Base-by-base conservation (phyloP, 2,888 invertebrate genomes). In the Drosophila emarginata region DNA sequence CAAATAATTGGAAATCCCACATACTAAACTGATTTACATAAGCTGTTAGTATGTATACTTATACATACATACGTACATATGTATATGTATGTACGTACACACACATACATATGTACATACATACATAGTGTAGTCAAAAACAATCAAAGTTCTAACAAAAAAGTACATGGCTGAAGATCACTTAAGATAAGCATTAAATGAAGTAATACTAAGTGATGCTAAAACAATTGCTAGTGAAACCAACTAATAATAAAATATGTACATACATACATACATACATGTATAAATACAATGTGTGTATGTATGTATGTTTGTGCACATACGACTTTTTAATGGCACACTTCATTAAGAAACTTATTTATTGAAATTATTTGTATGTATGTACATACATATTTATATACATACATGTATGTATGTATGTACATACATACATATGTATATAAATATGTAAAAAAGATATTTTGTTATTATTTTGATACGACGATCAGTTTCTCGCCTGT, bases 11-110 rank as follows among this genome's bases (percentile, higher is more conserved):
- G 18, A 45, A 45, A 45, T 45, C 45, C 45, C 45, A 45, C 45
- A 45, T 45, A 45, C 14, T 45, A 21, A 45, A 45, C 11, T 45
- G 45, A 86, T 82, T 88, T 77, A 71, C 73, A 86, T 70, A 73
- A 77, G 61, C 72, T 67, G 75, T 80, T 83, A 67, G 54, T 28
- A 32, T 32, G 1, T 32, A 6, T 28, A 28, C 28, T 28, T 4
- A 23, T 4, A n/a, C n/a, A n/a, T n/a, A n/a, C n/a, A n/a, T n/a
- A n/a, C n/a, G n/a, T n/a, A n/a, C n/a, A n/a, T n/a, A n/a, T n/a
- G n/a, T n/a, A n/a, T n/a, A n/a, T n/a, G n/a, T n/a, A n/a, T n/a
- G n/a, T n/a, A n/a, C n/a, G n/a, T n/a, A n/a, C n/a, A 28, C 28
- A 28, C 4, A 28, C 28, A 28, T 28, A 28, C 28, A 28, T 28